Base-by-base conservation (phyloP, 2,797 vertebrate species). In the Siniperca scherzeri region DNA sequence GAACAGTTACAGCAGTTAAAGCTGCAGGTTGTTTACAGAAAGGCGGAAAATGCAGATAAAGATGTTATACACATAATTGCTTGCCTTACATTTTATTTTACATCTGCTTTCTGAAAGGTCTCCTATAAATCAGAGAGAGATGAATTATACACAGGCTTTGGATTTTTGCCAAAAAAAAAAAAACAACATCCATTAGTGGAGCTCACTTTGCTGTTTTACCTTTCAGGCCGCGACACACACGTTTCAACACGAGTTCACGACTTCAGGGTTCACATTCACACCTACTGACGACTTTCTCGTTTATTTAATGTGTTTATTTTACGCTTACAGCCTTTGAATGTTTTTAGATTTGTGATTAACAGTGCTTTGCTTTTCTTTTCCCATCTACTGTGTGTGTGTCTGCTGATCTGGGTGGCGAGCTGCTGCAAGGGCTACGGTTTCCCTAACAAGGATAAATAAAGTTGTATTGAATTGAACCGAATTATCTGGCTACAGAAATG, bases 161-260 rank as follows among this genome's bases (percentile, higher is more conserved):
- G 77, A 81, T 69, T 82, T 78, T 66, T 56, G 70, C 90, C 87
- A 90, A 70, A 61, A 7, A 90, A 67, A 61, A 7, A 57, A 38
- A 60, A 2, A 2, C 11, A 3, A 36, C 12, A 33, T 77, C 81
- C 82, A 87, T 82, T 80, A 78, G 81, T 70, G 76, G 22, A 80
- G 78, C 82, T 83, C 60, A 78, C 33, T 62, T 66, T 25, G 67
- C 62, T 87, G 82, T 71, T 79, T 70, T 13, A 48, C 60, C 7
- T 68, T 46, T 78, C 17, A 87, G 80, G 88, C 87, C 82, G 75
- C 68, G 85, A 84, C 75, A 44, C 80, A 38, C 72, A 53, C 70
- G 46, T 59, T 83, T 78, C 6, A 48, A 77, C 80, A 72, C 61
- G 38, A 60, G 22, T 7, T 8, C 2, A 36, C 57, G 30, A 60